Evolutionary conservation across 2,113 vertebrate species (phyloP), one percentile per base, ranked within the genome.

Genomic region (Eudyptes chrysolophus): DNA sequence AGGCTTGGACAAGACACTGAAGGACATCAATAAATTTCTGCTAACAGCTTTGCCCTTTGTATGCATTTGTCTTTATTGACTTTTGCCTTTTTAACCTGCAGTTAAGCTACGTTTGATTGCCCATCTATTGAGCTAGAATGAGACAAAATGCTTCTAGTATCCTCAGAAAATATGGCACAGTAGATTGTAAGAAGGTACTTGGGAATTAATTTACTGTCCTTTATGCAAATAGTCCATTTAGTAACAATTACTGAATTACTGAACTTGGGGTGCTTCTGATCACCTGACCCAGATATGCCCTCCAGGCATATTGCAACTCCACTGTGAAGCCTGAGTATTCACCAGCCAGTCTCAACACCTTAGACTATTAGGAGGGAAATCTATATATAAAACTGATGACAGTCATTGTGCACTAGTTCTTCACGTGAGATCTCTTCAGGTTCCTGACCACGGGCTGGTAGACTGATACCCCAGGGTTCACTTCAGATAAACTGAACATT

Each of bases 71-170:
- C 87, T 83, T 76, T 92, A 94, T 84, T 88, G 92, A 96, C 55
- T 94, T 92, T 40, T 49, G 13, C 18, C 29, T 93, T 92, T 94
- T 88, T 92, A 97, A 94, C 85, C 75, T 71, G 61, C 82, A 80
- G 60, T 82, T 96, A 78, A 92, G 13, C 25, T 74, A n/a, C 1
- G 3, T 92, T 90, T 68, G 44, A 87, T 84, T 91, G 40, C 57
- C 34, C 69, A 76, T 87, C 61, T 84, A 44, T 82, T 84, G 72
- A 92, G 36, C 6, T 40, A 60, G 27, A 1, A 6, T 75, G 36
- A 80, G 38, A 58, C 8, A 75, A 78, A 70, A 71, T 36, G 6
- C 49, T 94, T 75, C n/a, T 68, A 22, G 7, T 42, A 81, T 44
- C 18, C 12, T 70, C 52, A 75, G n/a, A 42, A 81, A 82, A 82